These are phyloP conservation scores for Callopanchax toddi DNA, from an alignment of 2,113 vertebrate species.

Conservation along the genomic window DNA sequence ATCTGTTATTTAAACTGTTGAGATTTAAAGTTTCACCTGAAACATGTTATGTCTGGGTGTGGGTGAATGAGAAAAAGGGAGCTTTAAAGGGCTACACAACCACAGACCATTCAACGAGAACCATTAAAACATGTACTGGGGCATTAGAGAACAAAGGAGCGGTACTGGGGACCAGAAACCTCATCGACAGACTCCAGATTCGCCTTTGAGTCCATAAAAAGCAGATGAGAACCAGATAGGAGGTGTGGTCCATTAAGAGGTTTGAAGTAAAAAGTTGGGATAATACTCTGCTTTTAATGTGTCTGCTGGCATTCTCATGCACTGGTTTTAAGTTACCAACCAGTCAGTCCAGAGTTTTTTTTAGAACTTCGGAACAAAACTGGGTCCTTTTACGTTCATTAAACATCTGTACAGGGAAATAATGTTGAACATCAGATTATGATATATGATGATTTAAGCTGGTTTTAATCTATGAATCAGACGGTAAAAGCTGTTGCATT, in stretches of 20 bases:
- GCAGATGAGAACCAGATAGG: slow-evolving; percentile 57
- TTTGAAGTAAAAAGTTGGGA: slow-evolving; percentile 22
- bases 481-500: slow-evolving; percentile 46
- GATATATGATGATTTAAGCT: slow-evolving; percentile 15
- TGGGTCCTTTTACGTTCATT: slow-evolving; percentile 29
- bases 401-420: too few relatives aligned
- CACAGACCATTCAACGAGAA: slow-evolving; percentile 7
- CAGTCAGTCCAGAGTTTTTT: slow-evolving; percentile 8
- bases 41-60: background rate
- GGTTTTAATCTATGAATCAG: slow-evolving; percentile 1
- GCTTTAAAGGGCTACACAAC: background rate
- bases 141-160: slow-evolving; percentile 33
- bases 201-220: slow-evolving; percentile 41
- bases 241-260: slow-evolving; percentile 34
- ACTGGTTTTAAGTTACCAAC: slow-evolving; percentile 36
- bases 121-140: slow-evolving; percentile 5
- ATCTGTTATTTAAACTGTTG: background rate
- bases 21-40: too few relatives aligned
- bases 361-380: slow-evolving; percentile 22
- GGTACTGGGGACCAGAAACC: slow-evolving; percentile 24
- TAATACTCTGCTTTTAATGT: slow-evolving; percentile 15
- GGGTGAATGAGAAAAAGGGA: background rate
- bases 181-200: slow-evolving; percentile 26
- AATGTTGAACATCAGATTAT: slow-evolving; percentile 29
- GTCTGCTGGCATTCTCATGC: slow-evolving; percentile 26